Conservation (phyloP, 2,888 invertebrate species). For the Carpatolechia fugitivella region DNA sequence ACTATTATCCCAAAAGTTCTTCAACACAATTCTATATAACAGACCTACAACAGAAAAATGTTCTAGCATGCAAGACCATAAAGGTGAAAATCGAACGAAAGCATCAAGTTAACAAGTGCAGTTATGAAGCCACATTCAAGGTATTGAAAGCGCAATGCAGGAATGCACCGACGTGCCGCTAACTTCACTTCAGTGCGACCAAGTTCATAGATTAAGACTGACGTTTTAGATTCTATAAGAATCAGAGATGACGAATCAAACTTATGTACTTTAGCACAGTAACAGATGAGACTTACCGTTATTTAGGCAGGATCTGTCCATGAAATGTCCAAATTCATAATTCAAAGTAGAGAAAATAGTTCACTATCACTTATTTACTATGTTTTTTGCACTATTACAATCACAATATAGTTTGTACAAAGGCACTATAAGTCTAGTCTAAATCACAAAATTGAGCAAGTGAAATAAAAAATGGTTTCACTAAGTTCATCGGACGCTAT, state of each 20-base stretch:
- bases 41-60: slow-evolving; percentile 30
- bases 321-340: slow-evolving; percentile 41
- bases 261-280: neutral
- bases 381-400: slow-evolving; percentile 67
- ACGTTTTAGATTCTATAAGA: slow-evolving; percentile 34
- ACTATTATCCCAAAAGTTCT: slow-evolving; percentile 58
- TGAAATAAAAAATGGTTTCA: slow-evolving; percentile 25
- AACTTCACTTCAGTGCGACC: slow-evolving; percentile 64
- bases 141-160: slow-evolving; percentile 58
- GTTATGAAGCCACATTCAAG: slow-evolving; percentile 42
- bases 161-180: slow-evolving; percentile 57
- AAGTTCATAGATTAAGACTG: slow-evolving; percentile 78
- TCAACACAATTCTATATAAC: slow-evolving; percentile 50
- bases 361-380: slow-evolving; percentile 57
- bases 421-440: slow-evolving; percentile 60
- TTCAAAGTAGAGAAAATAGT: slow-evolving; percentile 37
- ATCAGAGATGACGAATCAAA: neutral
- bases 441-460: slow-evolving; percentile 75
- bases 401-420: slow-evolving; percentile 70
- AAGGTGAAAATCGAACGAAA: slow-evolving; percentile 28
- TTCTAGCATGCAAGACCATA: slow-evolving; percentile 24
- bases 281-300: slow-evolving; percentile 49
- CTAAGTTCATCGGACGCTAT: slow-evolving; percentile 56
- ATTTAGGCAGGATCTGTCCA: slow-evolving; percentile 56
- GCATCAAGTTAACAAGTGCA: slow-evolving; percentile 37